A percentile compares a stretch with the other conserved stretches of the same genome.
These are phyloP conservation scores for Pocota personata DNA, from an alignment of 2,888 invertebrate species.

Conservation along the genomic window DNA sequence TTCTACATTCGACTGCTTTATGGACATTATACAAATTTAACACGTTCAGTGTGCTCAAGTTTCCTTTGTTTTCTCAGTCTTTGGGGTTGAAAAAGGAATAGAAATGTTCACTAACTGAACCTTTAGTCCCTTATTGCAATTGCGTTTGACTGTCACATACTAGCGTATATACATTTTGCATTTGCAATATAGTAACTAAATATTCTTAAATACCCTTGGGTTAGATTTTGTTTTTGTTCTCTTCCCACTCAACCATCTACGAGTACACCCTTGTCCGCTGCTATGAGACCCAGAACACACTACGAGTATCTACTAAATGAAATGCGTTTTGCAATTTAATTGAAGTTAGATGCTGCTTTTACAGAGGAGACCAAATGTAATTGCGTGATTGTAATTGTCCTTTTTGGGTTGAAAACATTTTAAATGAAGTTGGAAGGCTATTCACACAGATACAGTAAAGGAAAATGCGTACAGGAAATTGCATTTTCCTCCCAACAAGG, in stretches of 20 bases:
- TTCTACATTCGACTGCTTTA: conserved; percentile 10
- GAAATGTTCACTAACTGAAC: not conserved
- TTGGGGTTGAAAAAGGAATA: not conserved
- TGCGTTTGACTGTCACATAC: not conserved
- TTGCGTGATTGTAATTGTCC: conserved; percentile 66
- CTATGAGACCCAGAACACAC: conserved; percentile 45
- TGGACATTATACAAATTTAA: conserved; percentile 24
- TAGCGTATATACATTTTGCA: conserved; percentile 4
- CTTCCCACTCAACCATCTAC: not conserved
- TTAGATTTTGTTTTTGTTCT: conserved; percentile 1
- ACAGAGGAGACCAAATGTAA: conserved; percentile 49
- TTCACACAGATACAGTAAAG: not conserved
- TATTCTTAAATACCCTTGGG: conserved; percentile 33
- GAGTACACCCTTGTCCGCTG: conserved; percentile 17
- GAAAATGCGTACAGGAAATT: conserved; percentile 50
- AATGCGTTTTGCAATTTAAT: conserved; percentile 68
- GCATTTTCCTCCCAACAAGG: conserved; percentile 34
- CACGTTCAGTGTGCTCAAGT: conserved; percentile 11
- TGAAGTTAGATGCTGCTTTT: conserved; percentile 51
- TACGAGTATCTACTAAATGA: conserved; percentile 64
- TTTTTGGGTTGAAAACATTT: conserved; percentile 52
- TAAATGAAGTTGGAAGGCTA: conserved; percentile 53
- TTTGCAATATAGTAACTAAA: conserved; percentile 20
- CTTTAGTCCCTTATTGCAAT: not conserved
- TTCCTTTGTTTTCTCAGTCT: conserved; percentile 11